A percentile compares a stretch with the other conserved stretches of the same genome.
These are phyloP conservation scores for Acanthosepion lycidas DNA, from an alignment of 2,888 invertebrate genomes.

Conservation along the genomic window DNA sequence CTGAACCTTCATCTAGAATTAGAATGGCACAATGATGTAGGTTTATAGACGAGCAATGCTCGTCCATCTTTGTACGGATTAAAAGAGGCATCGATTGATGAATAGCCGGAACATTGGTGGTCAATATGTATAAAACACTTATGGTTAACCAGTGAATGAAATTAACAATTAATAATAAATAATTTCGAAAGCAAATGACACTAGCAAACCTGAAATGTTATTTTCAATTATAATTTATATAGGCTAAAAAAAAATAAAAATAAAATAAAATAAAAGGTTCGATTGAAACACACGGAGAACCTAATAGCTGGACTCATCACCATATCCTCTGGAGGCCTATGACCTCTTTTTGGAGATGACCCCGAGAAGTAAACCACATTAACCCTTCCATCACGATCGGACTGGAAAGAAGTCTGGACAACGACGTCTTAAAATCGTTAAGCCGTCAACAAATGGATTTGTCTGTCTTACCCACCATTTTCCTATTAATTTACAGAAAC, in stretches of 20 bases:
- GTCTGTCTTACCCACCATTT: neutral
- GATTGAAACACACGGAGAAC: neutral
- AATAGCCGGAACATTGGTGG: no score
- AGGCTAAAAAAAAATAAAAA: no score
- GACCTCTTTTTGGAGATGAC: neutral
- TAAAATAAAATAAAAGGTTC: neutral
- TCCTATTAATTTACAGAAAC: neutral
- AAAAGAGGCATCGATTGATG: no score
- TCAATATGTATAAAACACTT: no score
- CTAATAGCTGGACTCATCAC: neutral
- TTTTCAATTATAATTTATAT: neutral
- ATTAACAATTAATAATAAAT: neutral
- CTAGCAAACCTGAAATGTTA: neutral
- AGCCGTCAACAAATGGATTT: neutral
- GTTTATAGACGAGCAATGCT: no score
- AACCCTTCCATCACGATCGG: conserved; percentile 4
- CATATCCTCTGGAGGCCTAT: neutral
- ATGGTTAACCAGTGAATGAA: no score
- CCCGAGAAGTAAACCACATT: neutral
- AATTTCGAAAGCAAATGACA: neutral
- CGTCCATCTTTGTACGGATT: no score
- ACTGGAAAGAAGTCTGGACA: neutral
- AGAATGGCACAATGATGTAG: no score
- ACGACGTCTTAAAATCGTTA: neutral
- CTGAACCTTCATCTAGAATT: no score